Evolutionary conservation across 2,888 invertebrate genomes (phyloP).

Genomic region (Oxytorus armatus): DNA sequence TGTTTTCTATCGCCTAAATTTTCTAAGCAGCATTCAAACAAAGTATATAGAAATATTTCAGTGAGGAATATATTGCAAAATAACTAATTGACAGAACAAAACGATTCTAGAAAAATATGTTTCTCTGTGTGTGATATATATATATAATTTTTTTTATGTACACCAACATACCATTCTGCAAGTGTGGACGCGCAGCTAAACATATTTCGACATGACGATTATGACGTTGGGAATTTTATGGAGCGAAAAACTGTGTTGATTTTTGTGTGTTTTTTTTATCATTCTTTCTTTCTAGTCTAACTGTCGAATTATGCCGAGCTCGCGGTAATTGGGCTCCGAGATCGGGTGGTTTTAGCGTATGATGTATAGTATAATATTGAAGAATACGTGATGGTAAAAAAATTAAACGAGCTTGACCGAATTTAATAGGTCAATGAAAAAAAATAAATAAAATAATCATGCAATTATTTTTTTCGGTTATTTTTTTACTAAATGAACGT

Average conservation of each 20-base stretch:
- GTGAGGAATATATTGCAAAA: constrained; percentile 72
- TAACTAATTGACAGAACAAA: constrained; percentile 77
- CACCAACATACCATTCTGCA: constrained; percentile 90
- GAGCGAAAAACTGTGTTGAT: constrained; percentile 25
- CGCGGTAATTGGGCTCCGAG: constrained; percentile 74
- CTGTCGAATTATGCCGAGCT: constrained; percentile 79
- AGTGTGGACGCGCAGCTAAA: constrained; percentile 80
- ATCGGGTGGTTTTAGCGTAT: constrained; percentile 76
- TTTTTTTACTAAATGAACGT: constrained; percentile 63
- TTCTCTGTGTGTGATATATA: constrained; percentile 84
- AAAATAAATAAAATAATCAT: constrained; percentile 48
- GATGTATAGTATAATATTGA: constrained; percentile 76
- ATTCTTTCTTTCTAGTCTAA: background rate
- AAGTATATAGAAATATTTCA: constrained; percentile 69
- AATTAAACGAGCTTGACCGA: constrained; percentile 68
- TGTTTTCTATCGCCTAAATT: constrained; percentile 62
- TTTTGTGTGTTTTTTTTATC: background rate
- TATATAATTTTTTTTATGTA: constrained; percentile 85
- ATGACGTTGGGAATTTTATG: constrained; percentile 48
- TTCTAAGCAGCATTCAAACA: constrained; percentile 83
- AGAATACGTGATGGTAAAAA: constrained; percentile 65
- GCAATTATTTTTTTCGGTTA: constrained; percentile 29
- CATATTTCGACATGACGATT: constrained; percentile 78
- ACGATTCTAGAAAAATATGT: constrained; percentile 81
- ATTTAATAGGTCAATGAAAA: constrained; percentile 13